Evolutionary conservation across 2,113 vertebrate species (phyloP).

Genomic region (Copsychus sechellarum): DNA sequence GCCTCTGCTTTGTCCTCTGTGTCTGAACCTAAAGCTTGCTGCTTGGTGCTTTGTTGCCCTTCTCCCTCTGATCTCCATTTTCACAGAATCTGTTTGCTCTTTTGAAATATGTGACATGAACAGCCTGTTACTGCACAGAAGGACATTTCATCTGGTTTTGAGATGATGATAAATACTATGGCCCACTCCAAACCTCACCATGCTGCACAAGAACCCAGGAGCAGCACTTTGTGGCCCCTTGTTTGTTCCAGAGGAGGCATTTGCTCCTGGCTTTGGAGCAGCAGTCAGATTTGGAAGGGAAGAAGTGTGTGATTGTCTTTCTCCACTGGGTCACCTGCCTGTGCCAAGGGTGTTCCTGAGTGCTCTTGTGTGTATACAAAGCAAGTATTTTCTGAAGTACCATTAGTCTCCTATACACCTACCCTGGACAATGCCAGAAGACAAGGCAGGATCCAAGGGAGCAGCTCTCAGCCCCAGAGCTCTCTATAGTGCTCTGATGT

Average conservation of each 20-base stretch:
- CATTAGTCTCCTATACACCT: background rate
- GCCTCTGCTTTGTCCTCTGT: background rate
- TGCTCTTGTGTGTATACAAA: background rate
- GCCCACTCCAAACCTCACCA: background rate
- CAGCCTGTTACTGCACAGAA: background rate
- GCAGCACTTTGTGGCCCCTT: background rate
- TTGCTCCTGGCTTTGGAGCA: background rate
- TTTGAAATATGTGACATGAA: background rate
- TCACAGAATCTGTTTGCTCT: background rate
- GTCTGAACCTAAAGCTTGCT: background rate
- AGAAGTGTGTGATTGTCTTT: background rate
- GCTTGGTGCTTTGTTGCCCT: background rate
- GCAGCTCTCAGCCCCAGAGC: background rate
- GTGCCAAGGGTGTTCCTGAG: background rate
- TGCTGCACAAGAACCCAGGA: background rate
- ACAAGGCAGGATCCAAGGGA: background rate
- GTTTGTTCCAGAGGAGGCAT: background rate
- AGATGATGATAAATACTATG: background rate
- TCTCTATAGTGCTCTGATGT: background rate
- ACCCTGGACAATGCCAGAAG: background rate
- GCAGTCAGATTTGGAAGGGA: background rate
- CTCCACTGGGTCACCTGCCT: background rate
- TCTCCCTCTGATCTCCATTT: background rate
- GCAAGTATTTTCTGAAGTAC: background rate
- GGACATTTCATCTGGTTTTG: background rate